A percentile compares a stretch with the other conserved stretches of the same genome.
Conservation (phyloP, 2,888 invertebrate genomes). For the Cryptus viduatorius region DNA sequence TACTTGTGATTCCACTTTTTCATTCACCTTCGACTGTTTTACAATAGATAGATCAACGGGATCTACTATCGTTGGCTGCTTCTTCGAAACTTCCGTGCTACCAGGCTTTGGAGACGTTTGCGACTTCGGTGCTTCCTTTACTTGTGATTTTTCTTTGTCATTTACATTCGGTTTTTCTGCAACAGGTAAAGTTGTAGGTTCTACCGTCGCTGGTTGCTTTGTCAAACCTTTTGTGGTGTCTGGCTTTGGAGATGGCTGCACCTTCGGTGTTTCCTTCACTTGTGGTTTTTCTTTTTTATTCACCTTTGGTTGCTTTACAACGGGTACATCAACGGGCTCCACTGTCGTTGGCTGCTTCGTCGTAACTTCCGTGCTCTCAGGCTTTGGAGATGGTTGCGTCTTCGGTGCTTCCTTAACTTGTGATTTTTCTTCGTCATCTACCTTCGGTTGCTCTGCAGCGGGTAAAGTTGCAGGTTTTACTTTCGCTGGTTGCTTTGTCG, state of each 20-base stretch:
- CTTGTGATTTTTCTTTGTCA: neutral
- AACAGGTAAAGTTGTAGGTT: neutral
- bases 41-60: neutral
- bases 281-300: constrained; percentile 9
- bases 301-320: neutral
- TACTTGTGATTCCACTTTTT: neutral
- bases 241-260: neutral
- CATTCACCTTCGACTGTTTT: neutral
- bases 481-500: neutral
- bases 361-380: neutral
- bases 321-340: neutral
- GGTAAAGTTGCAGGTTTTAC: neutral
- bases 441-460: neutral
- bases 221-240: constrained; percentile 12
- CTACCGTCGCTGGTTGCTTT: neutral
- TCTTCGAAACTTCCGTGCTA: neutral
- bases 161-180: neutral
- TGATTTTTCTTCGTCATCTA: constrained; percentile 10
- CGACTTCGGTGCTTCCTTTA: constrained; percentile 19
- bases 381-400: neutral
- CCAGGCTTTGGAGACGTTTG: neutral
- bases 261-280: constrained; percentile 12
- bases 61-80: neutral
- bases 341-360: neutral
- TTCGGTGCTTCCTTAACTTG: constrained; percentile 23